These are phyloP conservation scores for Plagodis pulveraria DNA, from an alignment of 2,888 invertebrate species.

Conservation along the genomic window DNA sequence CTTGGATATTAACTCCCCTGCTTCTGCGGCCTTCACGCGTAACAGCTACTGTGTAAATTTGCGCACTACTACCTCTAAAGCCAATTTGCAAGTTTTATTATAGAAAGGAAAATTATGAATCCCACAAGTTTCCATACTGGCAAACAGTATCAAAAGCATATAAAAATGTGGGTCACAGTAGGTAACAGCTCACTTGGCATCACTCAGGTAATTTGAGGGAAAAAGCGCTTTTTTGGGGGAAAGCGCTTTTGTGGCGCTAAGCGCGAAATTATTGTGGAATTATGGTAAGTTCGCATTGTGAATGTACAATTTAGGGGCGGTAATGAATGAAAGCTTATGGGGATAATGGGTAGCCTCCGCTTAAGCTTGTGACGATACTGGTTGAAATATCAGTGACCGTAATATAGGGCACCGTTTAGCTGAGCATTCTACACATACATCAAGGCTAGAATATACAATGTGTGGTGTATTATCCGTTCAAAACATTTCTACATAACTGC, in stretches of 20 bases:
- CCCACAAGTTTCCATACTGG: constrained; percentile 13
- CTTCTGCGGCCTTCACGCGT: too few species aligned
- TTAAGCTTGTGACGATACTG: background rate
- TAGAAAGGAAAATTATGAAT: too few species aligned
- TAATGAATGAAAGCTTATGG: constrained; percentile 23
- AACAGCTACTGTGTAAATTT: too few species aligned
- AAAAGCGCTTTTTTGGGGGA: constrained; percentile 14
- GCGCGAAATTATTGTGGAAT: constrained; percentile 28
- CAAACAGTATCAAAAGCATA: too few species aligned
- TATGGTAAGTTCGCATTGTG: constrained; percentile 31
- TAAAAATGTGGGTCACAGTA: constrained; percentile 21
- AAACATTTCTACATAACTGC: too few species aligned
- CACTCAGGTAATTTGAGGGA: constrained; percentile 28
- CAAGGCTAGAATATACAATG: too few species aligned
- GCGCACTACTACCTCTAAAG: too few species aligned
- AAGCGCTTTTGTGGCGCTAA: constrained; percentile 26
- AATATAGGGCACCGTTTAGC: too few species aligned
- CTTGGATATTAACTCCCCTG: too few species aligned
- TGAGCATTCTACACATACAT: too few species aligned
- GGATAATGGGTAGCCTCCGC: constrained; percentile 8
- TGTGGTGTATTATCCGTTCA: too few species aligned
- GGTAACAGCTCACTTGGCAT: constrained; percentile 24
- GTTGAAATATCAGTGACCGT: background rate
- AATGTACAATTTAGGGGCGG: constrained; percentile 26
- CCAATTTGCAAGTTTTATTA: too few species aligned